Evolutionary conservation across 2,797 vertebrate genomes (phyloP).

Genomic region (Acanthiza pusilla): DNA sequence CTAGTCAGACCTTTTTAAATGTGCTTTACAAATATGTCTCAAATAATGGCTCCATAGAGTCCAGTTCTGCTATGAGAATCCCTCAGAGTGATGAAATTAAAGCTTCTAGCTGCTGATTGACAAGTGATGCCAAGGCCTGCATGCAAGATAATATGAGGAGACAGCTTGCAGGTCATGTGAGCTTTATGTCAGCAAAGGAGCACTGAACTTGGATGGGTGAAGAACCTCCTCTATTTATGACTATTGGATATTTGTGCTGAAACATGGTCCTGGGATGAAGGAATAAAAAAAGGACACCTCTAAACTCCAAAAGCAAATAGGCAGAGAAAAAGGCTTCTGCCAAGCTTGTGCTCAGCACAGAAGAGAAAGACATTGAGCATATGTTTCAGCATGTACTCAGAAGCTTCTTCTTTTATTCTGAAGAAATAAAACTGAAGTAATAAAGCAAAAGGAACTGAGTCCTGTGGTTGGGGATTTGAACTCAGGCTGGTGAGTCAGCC

Average conservation of each 20-base stretch:
- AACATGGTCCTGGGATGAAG: neutral
- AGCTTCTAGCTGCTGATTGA: neutral
- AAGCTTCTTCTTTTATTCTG: conserved; percentile 27
- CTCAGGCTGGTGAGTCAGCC: conserved; percentile 1
- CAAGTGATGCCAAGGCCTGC: neutral
- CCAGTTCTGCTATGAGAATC: neutral
- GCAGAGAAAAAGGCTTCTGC: neutral
- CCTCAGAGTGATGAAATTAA: neutral
- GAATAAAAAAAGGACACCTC: neutral
- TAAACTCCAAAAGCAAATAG: neutral
- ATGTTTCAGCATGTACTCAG: neutral
- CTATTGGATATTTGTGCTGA: neutral
- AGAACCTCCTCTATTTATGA: neutral
- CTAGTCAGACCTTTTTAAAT: neutral
- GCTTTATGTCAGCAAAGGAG: neutral
- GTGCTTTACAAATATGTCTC: neutral
- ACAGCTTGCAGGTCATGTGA: neutral
- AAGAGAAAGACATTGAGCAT: neutral
- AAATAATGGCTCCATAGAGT: neutral
- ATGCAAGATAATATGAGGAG: neutral
- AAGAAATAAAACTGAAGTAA: conserved; percentile 27
- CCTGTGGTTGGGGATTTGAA: conserved; percentile 21
- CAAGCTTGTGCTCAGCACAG: neutral
- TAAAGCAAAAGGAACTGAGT: conserved; percentile 50
- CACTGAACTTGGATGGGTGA: neutral